Conservation (phyloP, 2,797 vertebrate genomes). For the Vireo griseus region DNA sequence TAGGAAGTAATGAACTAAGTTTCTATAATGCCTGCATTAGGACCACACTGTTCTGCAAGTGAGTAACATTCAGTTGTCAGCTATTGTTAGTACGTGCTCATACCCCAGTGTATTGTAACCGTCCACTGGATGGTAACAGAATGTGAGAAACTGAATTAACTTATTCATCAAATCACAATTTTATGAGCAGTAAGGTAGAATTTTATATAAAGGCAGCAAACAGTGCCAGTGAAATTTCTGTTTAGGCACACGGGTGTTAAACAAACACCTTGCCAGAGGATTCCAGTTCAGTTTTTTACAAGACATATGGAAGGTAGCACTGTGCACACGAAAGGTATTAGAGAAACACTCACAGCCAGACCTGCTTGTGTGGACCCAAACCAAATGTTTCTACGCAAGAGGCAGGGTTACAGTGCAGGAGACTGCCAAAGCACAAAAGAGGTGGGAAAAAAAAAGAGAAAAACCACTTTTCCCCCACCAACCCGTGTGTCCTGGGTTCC, state of each 20-base stretch:
- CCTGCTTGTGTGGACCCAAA: background rate
- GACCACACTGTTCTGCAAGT: background rate
- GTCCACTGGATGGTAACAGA: background rate
- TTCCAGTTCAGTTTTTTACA: background rate
- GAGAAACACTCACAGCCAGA: background rate
- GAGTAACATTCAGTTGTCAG: background rate
- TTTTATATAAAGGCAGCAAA: background rate
- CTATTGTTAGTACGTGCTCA: background rate
- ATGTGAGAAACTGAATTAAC: background rate
- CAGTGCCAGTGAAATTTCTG: background rate
- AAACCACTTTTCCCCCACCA: rapidly evolving
- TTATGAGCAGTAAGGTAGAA: background rate
- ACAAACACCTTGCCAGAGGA: background rate
- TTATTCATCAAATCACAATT: background rate
- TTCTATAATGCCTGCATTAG: background rate
- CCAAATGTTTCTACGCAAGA: background rate
- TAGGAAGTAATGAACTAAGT: background rate
- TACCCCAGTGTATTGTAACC: background rate
- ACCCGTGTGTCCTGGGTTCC: background rate
- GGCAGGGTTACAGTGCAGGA: background rate
- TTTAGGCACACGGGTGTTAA: background rate
- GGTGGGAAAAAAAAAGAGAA: background rate
- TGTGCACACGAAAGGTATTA: background rate
- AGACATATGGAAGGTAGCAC: background rate
- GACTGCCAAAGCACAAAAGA: background rate